A percentile compares a stretch with the other conserved stretches of the same genome.
phyloP scores from a whole-genome alignment of 2,888 invertebrate species.

The Eristalis intricaria region DNA sequence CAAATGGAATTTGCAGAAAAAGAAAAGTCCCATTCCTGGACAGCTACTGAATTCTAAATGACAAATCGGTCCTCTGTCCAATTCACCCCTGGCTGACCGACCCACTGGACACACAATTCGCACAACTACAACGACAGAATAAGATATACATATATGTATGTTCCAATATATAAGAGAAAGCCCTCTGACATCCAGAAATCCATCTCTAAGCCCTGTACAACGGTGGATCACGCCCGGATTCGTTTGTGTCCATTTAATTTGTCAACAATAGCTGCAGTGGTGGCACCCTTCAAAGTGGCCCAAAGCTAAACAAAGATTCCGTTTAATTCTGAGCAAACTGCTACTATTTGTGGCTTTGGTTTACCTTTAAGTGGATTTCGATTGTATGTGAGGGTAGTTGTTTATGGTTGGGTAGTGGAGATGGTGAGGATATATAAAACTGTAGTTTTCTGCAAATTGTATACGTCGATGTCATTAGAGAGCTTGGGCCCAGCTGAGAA shows the following conservation, averaged over 20 bases:
- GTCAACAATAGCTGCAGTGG: slow-evolving; percentile 57
- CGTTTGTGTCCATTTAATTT: slow-evolving; percentile 70
- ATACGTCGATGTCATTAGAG: slow-evolving; percentile 23
- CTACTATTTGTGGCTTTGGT: slow-evolving; percentile 60
- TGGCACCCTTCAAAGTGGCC: slow-evolving; percentile 57
- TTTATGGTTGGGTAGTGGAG: background rate
- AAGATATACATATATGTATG: background rate
- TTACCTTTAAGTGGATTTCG: slow-evolving; percentile 68
- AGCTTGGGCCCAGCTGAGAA: slow-evolving; percentile 14
- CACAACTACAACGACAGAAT: background rate
- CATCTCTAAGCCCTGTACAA: slow-evolving; percentile 53
- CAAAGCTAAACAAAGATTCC: slow-evolving; percentile 64
- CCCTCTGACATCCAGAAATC: slow-evolving; percentile 51
- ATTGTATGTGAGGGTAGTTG: slow-evolving; percentile 24
- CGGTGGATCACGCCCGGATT: slow-evolving; percentile 65
- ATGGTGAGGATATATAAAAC: slow-evolving; percentile 3
- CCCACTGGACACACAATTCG: background rate
- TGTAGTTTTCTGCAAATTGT: slow-evolving; percentile 43
- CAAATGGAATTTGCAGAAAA: slow-evolving; percentile 34
- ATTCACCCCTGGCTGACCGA: slow-evolving; percentile 2
- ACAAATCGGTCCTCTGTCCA: slow-evolving; percentile 47
- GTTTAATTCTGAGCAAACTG: slow-evolving; percentile 64
- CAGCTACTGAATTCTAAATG: slow-evolving; percentile 68
- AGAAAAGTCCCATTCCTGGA: slow-evolving; percentile 42
- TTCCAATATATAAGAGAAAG: background rate